These are phyloP conservation scores for Poeciliopsis gracilis DNA, from an alignment of 2,797 vertebrate species.

Conservation along the genomic window DNA sequence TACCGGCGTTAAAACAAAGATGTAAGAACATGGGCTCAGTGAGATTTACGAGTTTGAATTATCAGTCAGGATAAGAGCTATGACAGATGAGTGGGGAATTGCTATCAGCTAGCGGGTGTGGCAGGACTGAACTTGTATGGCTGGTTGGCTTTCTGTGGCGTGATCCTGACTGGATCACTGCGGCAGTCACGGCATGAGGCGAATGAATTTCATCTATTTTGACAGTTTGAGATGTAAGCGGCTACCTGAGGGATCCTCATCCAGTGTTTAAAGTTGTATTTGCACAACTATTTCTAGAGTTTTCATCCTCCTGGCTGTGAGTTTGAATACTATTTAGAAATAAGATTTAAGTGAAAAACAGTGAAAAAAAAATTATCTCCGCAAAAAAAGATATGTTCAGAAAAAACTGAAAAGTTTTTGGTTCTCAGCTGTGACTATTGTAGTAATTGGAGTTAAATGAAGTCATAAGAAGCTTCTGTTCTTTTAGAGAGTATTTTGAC, in stretches of 20 bases:
- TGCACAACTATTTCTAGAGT: not conserved
- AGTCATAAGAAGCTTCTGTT: not conserved
- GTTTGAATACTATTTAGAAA: not conserved
- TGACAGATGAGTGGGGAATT: conserved; percentile 33
- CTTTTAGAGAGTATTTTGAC: not conserved
- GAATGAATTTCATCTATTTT: conserved; percentile 7
- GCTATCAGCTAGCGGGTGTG: conserved; percentile 43
- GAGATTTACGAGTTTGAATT: not conserved
- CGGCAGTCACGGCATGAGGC: not conserved
- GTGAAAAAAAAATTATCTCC: not conserved
- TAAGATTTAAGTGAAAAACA: not conserved
- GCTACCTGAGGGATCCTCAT: conserved; percentile 11
- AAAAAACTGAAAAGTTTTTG: not conserved
- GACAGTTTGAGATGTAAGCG: conserved; percentile 1
- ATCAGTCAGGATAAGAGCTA: conserved; percentile 20
- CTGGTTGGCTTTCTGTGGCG: conserved; percentile 57
- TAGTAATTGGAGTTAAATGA: not conserved
- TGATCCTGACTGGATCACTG: conserved; percentile 56
- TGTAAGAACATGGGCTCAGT: not conserved
- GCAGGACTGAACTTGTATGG: conserved; percentile 31
- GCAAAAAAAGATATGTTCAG: not conserved
- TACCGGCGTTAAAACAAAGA: not conserved
- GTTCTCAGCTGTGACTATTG: not conserved
- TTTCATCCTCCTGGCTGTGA: not conserved
- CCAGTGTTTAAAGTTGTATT: conserved; percentile 46